Conservation (phyloP, 2,888 invertebrate genomes). For the Linnaemya vulpina region DNA sequence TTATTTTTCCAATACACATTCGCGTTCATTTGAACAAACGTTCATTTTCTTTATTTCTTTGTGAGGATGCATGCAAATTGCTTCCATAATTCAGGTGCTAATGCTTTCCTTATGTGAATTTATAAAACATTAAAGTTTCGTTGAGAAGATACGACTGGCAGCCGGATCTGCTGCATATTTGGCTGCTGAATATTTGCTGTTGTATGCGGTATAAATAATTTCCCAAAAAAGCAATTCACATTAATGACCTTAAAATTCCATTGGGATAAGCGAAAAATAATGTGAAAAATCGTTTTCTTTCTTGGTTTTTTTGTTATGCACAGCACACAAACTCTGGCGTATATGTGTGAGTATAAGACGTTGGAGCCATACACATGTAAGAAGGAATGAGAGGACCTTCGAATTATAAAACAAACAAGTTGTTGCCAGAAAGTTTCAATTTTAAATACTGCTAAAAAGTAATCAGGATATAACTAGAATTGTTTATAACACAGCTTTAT, state of each 20-base stretch:
- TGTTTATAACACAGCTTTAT: not conserved
- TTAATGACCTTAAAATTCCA: conserved; percentile 80
- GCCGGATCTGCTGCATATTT: conserved; percentile 35
- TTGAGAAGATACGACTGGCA: conserved; percentile 72
- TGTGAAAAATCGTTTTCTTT: conserved; percentile 39
- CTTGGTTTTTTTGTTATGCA: conserved; percentile 61
- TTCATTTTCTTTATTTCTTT: conserved; percentile 26
- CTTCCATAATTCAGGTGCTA: conserved; percentile 81
- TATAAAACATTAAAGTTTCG: conserved; percentile 80
- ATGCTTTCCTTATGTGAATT: conserved; percentile 82
- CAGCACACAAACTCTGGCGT: conserved; percentile 45
- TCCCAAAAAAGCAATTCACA: conserved; percentile 80
- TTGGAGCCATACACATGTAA: conserved; percentile 64
- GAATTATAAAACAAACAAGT: not conserved
- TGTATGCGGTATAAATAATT: conserved; percentile 78
- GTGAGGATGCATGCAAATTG: conserved; percentile 77
- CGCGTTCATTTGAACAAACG: conserved; percentile 26
- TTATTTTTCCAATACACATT: conserved; percentile 48
- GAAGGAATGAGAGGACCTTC: conserved; percentile 75
- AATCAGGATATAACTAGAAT: not conserved
- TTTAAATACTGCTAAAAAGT: not conserved
- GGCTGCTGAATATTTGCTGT: conserved; percentile 74
- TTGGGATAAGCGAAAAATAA: conserved; percentile 76
- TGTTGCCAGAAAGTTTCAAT: conserved; percentile 22
- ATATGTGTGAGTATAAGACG: not conserved